Conservation (phyloP, 2,113 vertebrate species). For the Sialia sialis region DNA sequence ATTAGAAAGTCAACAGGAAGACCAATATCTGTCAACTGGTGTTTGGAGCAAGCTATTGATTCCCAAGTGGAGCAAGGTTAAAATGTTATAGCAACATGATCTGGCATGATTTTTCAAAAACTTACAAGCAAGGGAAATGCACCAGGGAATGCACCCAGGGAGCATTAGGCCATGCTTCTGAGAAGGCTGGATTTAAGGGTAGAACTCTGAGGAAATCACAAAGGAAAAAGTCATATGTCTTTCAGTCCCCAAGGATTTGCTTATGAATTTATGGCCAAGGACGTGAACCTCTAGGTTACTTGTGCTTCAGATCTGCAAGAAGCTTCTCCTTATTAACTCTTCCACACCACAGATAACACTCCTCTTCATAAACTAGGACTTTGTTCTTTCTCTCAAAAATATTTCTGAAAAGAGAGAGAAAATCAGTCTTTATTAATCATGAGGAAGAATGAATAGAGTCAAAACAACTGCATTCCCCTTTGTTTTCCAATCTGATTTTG, state of each 20-base stretch:
- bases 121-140: slow-evolving; percentile 2
- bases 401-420: background rate
- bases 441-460: background rate
- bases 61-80: slow-evolving; percentile 17
- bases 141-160: background rate
- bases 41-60: slow-evolving; percentile 4
- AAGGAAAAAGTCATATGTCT: slow-evolving; percentile 2
- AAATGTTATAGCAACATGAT: slow-evolving; percentile 32
- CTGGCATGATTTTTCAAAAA: slow-evolving; percentile 15
- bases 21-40: background rate
- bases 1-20: slow-evolving; percentile 18
- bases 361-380: background rate
- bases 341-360: background rate
- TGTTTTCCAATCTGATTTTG: background rate
- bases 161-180: background rate
- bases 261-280: slow-evolving; percentile 4
- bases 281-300: background rate
- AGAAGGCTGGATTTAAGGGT: background rate
- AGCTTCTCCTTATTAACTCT: background rate
- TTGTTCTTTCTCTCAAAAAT: too few species aligned
- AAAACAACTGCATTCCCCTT: background rate
- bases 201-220: slow-evolving; percentile 6
- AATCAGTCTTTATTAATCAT: background rate
- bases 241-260: background rate
- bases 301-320: background rate